Evolutionary conservation across 2,888 invertebrate genomes (phyloP), one percentile per base, ranked within the genome.

Genomic region (Ichneumoninae sp.): DNA sequence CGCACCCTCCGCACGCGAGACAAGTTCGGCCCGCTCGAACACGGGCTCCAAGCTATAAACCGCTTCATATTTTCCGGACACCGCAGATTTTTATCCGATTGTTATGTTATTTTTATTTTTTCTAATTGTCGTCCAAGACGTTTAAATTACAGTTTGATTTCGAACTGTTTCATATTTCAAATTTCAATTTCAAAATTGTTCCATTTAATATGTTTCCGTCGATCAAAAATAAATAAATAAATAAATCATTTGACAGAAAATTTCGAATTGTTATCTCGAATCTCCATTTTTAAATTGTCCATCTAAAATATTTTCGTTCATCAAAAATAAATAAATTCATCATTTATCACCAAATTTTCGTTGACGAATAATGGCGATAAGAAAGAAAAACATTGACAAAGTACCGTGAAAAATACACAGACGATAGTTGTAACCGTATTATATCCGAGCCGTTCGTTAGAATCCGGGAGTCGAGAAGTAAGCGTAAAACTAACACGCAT

Each of bases 381-480:
- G 26, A 60, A 30, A 16, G 30, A 33, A 16, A 62, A 30, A 62
- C 8, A 30, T 33, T 16, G 44, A 47, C 13, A 6, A 30, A 62
- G 6, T 30, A 62, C 13, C 10, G 62, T 13, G 62, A 33, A 47
- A 13, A 47, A 33, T 33, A 62, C 33, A 62, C 26, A 30, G n/a
- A 62, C 16, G 33, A 33, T 7, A 7, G 30, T 4, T 30, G 7
- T 16, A 16, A 62, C 30, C 6, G 44, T 47, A 47, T 47, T 65
- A 79, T 71, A 82, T 44, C 36, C 26, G 47, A 70, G 74, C 70
- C 10, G n/a, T 57, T 84, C 71, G 66, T 54, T 62, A 79, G 82
- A 75, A 84, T 84, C 84, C 84, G 84, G 82, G 84, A 82, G 84
- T 71, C 75, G 69, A 60, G 78, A 84, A 82, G 82, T n/a, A 54